Conservation (phyloP, 2,797 vertebrate genomes). For the Lutjanus campechanus region DNA sequence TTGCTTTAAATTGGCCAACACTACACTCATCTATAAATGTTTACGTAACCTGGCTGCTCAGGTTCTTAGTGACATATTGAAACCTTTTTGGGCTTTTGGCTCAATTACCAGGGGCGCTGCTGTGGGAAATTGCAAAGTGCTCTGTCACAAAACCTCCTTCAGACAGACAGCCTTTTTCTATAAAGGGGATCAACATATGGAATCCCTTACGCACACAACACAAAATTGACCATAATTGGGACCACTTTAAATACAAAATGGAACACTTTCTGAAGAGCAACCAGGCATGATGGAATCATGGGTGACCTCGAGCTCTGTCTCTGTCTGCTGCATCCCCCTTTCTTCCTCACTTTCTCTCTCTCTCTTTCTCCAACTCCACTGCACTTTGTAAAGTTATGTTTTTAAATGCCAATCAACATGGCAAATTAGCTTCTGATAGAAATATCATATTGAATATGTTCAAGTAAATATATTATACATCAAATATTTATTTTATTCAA, state of each 20-base stretch:
- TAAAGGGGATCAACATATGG: slow-evolving; percentile 71
- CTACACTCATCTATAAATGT: slow-evolving; percentile 45
- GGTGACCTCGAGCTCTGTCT: slow-evolving; percentile 36
- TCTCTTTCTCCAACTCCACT: neutral
- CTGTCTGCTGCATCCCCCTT: slow-evolving; percentile 6
- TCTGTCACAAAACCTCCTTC: slow-evolving; percentile 55
- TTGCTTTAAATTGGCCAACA: slow-evolving; percentile 38
- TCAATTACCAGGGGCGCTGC: slow-evolving; percentile 60
- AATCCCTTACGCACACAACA: slow-evolving; percentile 53
- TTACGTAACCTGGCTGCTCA: slow-evolving; percentile 44
- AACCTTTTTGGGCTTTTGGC: slow-evolving; percentile 62
- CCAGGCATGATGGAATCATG: slow-evolving; percentile 37
- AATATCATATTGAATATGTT: neutral
- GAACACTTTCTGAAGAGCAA: slow-evolving; percentile 52
- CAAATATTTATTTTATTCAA: neutral
- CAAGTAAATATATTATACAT: neutral
- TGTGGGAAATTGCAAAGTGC: slow-evolving; percentile 62
- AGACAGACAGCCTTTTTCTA: slow-evolving; percentile 44
- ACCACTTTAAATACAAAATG: slow-evolving; percentile 66
- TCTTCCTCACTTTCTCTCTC: neutral
- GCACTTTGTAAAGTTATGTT: neutral
- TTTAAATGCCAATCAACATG: neutral
- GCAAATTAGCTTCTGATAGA: neutral
- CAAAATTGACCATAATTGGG: slow-evolving; percentile 70
- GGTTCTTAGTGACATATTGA: slow-evolving; percentile 59